phyloP scores from a whole-genome alignment of 2,888 invertebrate species.

The Parnassius orleans region DNA sequence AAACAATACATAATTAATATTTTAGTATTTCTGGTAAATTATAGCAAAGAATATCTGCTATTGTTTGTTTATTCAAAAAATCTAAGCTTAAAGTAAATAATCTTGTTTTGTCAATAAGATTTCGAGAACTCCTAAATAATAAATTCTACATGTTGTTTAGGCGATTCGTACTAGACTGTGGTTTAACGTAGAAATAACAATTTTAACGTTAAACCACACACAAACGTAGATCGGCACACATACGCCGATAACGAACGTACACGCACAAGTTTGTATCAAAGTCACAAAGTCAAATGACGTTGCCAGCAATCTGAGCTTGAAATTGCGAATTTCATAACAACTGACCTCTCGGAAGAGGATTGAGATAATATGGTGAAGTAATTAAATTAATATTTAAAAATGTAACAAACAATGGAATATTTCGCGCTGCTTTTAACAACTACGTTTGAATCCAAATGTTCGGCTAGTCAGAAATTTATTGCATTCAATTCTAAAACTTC shows the following conservation, averaged over 20 bases:
- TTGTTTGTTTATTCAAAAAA: too few relatives aligned
- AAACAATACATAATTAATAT: too few relatives aligned
- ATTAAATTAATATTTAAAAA: constrained; percentile 9
- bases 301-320: constrained; percentile 3
- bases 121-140: too few relatives aligned
- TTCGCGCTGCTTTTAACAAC: constrained; percentile 19
- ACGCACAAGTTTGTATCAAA: neutral
- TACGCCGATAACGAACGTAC: neutral
- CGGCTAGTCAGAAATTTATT: too few relatives aligned
- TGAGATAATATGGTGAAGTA: constrained; percentile 18
- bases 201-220: neutral
- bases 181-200: too few relatives aligned
- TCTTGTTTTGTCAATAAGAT: too few relatives aligned
- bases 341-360: constrained; percentile 15
- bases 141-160: too few relatives aligned
- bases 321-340: constrained; percentile 15
- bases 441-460: neutral
- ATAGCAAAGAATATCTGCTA: too few relatives aligned
- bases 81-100: too few relatives aligned
- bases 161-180: too few relatives aligned
- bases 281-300: constrained; percentile 13
- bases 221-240: neutral
- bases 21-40: too few relatives aligned
- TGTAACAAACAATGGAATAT: constrained; percentile 30
- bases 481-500: too few relatives aligned